Conservation (phyloP, 2,888 invertebrate species). For the Miltochrista miniata region DNA sequence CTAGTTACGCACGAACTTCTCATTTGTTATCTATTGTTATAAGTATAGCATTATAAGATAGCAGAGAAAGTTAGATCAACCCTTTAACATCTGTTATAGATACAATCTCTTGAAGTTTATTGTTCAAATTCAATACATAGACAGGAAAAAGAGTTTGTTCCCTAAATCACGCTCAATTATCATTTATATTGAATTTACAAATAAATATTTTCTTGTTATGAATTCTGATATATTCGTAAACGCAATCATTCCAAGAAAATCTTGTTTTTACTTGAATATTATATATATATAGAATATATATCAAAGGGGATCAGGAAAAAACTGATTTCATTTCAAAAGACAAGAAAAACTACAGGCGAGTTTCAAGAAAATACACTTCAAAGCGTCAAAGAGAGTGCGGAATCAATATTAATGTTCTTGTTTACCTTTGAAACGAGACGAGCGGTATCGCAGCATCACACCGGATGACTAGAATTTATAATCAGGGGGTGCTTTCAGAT, state of each 20-base stretch:
- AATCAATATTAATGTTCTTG: constrained; percentile 81
- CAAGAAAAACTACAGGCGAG: constrained; percentile 59
- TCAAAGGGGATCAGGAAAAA: constrained; percentile 38
- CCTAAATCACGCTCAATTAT: background rate
- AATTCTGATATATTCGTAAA: constrained; percentile 2
- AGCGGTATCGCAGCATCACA: constrained; percentile 51
- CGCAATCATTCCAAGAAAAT: constrained; percentile 1
- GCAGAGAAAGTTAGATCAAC: constrained; percentile 54
- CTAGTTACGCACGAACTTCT: constrained; percentile 60
- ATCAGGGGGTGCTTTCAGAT: constrained; percentile 70
- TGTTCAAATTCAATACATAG: constrained; percentile 42
- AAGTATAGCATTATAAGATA: no score
- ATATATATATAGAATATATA: no score
- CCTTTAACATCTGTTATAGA: constrained; percentile 35
- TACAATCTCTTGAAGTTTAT: constrained; percentile 36
- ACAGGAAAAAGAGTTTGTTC: constrained; percentile 1
- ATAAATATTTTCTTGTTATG: constrained; percentile 1
- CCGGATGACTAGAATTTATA: constrained; percentile 75
- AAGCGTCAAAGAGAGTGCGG: constrained; percentile 71
- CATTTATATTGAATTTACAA: background rate
- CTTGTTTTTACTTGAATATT: constrained; percentile 2
- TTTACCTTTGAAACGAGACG: constrained; percentile 72
- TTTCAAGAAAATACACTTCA: constrained; percentile 66
- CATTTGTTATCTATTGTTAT: constrained; percentile 47
- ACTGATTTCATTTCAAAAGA: constrained; percentile 64